A percentile compares a stretch with the other conserved stretches of the same genome.
Conservation (phyloP, 1,140 invertebrate genomes). For the Sycophaga agraensis region DNA sequence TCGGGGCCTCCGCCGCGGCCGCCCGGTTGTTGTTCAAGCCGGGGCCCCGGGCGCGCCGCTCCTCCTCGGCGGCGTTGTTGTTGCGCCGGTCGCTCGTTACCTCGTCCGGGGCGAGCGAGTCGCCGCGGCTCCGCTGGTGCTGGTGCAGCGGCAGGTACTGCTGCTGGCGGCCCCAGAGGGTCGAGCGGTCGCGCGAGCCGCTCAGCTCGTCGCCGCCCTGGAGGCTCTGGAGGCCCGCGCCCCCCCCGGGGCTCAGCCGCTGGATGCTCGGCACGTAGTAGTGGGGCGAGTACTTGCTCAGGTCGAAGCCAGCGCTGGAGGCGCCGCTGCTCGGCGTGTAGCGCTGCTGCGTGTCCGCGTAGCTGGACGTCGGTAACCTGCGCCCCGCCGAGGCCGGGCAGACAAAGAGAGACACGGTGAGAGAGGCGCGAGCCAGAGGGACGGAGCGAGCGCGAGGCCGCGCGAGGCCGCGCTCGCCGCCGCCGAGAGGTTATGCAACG, state of each 20-base stretch:
- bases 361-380: constrained; percentile 15
- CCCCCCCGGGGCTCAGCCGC: background rate
- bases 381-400: no score
- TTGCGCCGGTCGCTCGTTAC: constrained; percentile 37
- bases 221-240: constrained; percentile 29
- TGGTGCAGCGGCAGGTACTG: no score
- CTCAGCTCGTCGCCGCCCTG: constrained; percentile 41
- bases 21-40: constrained; percentile 29
- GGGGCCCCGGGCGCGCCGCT: constrained; percentile 21
- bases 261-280: constrained; percentile 13
- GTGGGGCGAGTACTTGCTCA: constrained; percentile 17
- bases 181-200: no score
- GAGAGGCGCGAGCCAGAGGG: no score
- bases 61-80: constrained; percentile 24
- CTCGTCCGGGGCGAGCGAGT: constrained; percentile 38
- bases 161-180: constrained; percentile 32
- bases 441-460: no score
- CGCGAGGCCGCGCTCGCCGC: no score
- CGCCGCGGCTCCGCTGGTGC: constrained; percentile 20
- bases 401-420: no score
- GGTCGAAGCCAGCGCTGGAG: constrained; percentile 25
- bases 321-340: background rate
- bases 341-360: constrained; percentile 22
- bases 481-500: no score
- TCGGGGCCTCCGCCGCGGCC: no score